Evolutionary conservation across 2,888 invertebrate species (phyloP).

Genomic region (Torymus texanus): DNA sequence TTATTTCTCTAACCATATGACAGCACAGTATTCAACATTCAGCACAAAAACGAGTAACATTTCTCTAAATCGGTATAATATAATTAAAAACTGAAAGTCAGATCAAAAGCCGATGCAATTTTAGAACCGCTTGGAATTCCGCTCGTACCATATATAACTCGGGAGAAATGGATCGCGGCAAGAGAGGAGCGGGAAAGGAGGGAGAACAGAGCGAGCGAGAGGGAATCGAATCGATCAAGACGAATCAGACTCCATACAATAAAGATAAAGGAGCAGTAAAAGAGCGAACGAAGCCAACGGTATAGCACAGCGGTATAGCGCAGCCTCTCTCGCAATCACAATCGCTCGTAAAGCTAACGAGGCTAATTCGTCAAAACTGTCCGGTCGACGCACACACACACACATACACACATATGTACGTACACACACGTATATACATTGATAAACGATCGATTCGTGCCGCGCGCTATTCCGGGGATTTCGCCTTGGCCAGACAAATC

Average conservation of each 20-base stretch:
- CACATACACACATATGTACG: too few species aligned
- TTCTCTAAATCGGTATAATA: too few species aligned
- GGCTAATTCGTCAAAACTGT: conserved; percentile 69
- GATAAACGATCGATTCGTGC: conserved; percentile 54
- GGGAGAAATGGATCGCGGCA: too few species aligned
- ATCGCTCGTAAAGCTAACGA: conserved; percentile 67
- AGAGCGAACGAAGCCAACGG: conserved; percentile 54
- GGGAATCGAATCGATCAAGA: conserved; percentile 54
- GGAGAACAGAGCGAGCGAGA: conserved; percentile 40
- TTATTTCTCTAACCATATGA: too few species aligned
- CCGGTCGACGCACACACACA: conserved; percentile 64
- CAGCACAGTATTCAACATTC: too few species aligned
- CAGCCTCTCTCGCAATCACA: conserved; percentile 54
- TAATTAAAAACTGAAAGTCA: too few species aligned
- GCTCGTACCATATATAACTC: too few species aligned
- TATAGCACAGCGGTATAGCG: too few species aligned
- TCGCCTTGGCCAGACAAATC: conserved; percentile 44
- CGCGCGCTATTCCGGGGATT: conserved; percentile 16
- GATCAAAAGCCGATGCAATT: too few species aligned
- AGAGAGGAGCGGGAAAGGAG: too few species aligned
- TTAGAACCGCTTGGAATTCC: too few species aligned
- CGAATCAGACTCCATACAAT: conserved; percentile 52
- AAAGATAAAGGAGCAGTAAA: conserved; percentile 61
- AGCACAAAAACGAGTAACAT: too few species aligned
- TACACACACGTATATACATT: neutral